Evolutionary conservation across 2,888 invertebrate species (phyloP).

Genomic region (Stenotaenia linearis): DNA sequence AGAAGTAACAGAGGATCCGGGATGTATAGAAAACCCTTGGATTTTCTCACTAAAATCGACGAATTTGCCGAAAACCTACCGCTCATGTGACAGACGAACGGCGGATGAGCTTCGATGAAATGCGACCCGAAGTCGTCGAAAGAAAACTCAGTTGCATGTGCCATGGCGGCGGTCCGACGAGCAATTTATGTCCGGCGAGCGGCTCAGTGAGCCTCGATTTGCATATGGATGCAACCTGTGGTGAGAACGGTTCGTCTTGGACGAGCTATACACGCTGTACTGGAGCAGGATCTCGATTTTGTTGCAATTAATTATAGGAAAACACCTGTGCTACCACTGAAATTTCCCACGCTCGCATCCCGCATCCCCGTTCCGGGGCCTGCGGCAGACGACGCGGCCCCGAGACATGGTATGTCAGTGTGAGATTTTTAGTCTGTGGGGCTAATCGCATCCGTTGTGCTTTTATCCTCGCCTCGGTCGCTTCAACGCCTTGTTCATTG

Average conservation of each 20-base stretch:
- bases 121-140: neutral
- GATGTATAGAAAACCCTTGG: no score
- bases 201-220: neutral
- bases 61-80: neutral
- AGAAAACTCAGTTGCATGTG: neutral
- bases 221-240: neutral
- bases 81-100: neutral
- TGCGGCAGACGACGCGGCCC: neutral
- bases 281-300: slow-evolving; percentile 34
- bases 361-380: slow-evolving; percentile 24
- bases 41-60: neutral
- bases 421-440: slow-evolving; percentile 30
- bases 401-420: neutral
- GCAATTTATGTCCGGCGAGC: neutral
- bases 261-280: neutral
- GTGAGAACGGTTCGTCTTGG: neutral
- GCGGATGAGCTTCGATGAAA: neutral
- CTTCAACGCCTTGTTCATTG: neutral
- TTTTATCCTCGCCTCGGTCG: neutral
- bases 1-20: no score
- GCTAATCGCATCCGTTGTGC: slow-evolving; percentile 29
- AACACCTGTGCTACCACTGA: slow-evolving; percentile 36
- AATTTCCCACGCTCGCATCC: slow-evolving; percentile 35
- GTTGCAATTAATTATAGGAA: slow-evolving; percentile 37
- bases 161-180: neutral